Conservation (phyloP, 92 coral and sea anemone genomes). For the Umimayanthus kanabou region DNA sequence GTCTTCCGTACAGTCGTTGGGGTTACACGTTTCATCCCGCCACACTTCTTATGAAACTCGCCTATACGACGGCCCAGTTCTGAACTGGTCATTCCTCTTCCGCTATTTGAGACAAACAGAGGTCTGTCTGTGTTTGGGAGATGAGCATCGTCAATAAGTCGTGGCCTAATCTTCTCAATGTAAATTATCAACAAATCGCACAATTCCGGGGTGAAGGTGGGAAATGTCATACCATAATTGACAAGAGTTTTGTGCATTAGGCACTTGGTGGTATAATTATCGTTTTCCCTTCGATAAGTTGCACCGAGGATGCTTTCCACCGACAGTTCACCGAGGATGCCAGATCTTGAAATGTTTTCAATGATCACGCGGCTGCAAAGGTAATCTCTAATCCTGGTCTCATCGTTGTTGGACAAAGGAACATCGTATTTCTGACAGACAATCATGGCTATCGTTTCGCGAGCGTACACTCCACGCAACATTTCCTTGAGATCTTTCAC, state of each 20-base stretch:
- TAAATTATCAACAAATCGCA: background rate
- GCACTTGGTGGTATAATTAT: background rate
- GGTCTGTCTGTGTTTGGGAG: background rate
- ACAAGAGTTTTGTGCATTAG: background rate
- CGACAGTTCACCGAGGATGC: background rate
- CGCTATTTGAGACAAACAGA: background rate
- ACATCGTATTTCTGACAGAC: background rate
- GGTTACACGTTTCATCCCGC: background rate
- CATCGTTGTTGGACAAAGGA: background rate
- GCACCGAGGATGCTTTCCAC: background rate
- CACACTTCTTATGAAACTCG: background rate
- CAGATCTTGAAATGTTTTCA: background rate
- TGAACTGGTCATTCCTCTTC: background rate
- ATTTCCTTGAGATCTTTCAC: background rate
- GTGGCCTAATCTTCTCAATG: background rate
- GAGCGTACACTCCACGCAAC: background rate
- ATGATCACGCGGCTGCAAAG: background rate
- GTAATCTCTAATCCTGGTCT: background rate
- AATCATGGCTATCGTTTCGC: background rate
- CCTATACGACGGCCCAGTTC: background rate
- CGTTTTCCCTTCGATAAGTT: background rate
- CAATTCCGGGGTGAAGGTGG: background rate
- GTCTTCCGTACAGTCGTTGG: background rate
- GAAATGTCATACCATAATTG: background rate
- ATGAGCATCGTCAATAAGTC: background rate